Conservation (phyloP, 2,888 invertebrate genomes). For the Zygogramma bicolorata region DNA sequence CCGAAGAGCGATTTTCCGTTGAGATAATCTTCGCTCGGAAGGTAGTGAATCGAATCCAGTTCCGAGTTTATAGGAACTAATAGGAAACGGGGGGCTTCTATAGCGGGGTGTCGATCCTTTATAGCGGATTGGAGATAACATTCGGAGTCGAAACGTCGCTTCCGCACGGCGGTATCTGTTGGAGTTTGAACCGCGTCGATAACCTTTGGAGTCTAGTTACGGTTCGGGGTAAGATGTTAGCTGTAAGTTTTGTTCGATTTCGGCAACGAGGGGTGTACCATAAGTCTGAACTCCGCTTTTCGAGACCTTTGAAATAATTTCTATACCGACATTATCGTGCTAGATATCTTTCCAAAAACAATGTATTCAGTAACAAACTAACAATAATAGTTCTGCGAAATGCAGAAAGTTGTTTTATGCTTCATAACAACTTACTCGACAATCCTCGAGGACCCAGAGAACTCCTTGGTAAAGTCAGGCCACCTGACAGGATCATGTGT, state of each 20-base stretch:
- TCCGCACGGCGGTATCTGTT: neutral
- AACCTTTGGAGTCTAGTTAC: neutral
- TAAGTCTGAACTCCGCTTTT: too few relatives aligned
- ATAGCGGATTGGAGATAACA: neutral
- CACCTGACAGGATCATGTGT: too few relatives aligned
- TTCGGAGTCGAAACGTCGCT: neutral
- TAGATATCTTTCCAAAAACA: too few relatives aligned
- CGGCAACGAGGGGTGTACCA: neutral
- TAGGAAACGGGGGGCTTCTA: constrained; percentile 3
- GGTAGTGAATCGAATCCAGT: constrained; percentile 15
- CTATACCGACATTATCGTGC: too few relatives aligned
- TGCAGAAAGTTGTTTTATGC: too few relatives aligned
- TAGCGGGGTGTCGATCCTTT: neutral
- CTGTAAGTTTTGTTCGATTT: neutral
- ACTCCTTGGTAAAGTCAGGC: too few relatives aligned
- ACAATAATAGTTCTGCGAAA: too few relatives aligned
- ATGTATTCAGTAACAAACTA: too few relatives aligned
- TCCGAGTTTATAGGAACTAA: constrained; percentile 6
- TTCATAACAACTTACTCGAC: too few relatives aligned
- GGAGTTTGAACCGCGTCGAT: too few relatives aligned
- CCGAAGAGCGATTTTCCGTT: neutral
- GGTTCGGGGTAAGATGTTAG: neutral
- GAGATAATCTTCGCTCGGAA: constrained; percentile 10
- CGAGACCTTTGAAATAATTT: too few relatives aligned
- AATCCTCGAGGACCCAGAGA: too few relatives aligned